Evolutionary conservation across 2,888 invertebrate genomes (phyloP).

Genomic region (Orthosia incerta): DNA sequence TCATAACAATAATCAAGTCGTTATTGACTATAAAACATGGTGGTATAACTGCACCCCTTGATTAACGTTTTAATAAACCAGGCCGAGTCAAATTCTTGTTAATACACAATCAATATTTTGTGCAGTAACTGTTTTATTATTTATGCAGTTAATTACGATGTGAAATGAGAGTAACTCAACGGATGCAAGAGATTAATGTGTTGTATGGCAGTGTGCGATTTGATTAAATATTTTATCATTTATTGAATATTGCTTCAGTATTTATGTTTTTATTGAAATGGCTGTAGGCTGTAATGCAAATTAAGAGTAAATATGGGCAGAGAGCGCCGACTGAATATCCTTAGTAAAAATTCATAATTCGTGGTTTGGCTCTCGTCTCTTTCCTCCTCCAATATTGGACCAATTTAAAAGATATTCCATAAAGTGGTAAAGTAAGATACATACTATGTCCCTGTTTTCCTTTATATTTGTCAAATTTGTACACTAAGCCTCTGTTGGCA

Average conservation of each 20-base stretch:
- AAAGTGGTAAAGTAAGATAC: too few species aligned
- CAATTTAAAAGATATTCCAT: too few species aligned
- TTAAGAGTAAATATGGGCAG: too few species aligned
- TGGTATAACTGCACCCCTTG: not conserved
- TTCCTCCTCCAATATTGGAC: too few species aligned
- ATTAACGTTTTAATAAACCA: slow-evolving; percentile 25
- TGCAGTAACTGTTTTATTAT: not conserved
- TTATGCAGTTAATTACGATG: slow-evolving; percentile 15
- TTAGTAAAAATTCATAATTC: too few species aligned
- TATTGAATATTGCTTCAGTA: not conserved
- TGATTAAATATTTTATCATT: slow-evolving; percentile 18
- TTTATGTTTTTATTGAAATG: not conserved
- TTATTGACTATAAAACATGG: slow-evolving; percentile 2
- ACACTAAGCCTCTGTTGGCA: too few species aligned
- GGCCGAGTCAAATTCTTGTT: not conserved
- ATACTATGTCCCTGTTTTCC: too few species aligned
- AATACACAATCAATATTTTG: slow-evolving; percentile 10
- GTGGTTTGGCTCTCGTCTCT: too few species aligned
- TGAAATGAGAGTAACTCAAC: slow-evolving; percentile 18
- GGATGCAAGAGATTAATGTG: slow-evolving; percentile 9
- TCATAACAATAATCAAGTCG: not conserved
- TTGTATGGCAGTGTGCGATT: not conserved
- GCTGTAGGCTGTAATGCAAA: not conserved
- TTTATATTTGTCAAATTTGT: too few species aligned
- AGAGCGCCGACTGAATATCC: too few species aligned